Evolutionary conservation across 2,113 vertebrate species (phyloP).

Genomic region (Channa argus): DNA sequence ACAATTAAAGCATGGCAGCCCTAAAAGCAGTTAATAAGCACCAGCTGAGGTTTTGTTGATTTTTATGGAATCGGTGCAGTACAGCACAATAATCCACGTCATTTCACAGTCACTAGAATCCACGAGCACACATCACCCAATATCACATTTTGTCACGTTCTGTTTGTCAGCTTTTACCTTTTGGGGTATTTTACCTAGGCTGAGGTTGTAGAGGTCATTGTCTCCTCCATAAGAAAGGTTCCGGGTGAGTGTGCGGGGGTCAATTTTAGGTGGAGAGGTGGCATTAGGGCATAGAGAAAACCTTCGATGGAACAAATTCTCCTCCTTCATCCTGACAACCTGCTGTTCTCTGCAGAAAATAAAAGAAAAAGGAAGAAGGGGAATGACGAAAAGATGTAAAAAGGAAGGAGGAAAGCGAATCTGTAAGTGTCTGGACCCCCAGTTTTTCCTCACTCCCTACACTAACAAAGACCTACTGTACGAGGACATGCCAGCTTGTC

Average conservation of each 20-base stretch:
- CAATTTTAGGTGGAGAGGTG: conserved; percentile 90
- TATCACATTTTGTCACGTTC: neutral
- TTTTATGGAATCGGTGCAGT: conserved; percentile 17
- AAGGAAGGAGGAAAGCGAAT: neutral
- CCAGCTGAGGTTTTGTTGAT: conserved; percentile 29
- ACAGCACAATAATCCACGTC: neutral
- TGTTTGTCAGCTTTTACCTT: neutral
- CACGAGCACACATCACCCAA: neutral
- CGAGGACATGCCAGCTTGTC: conserved; percentile 48
- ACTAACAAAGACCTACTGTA: conserved; percentile 66
- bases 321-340: conserved; percentile 94
- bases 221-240: conserved; percentile 91
- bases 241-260: conserved; percentile 87
- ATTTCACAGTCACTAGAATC: conserved; percentile 2
- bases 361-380: neutral
- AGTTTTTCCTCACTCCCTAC: conserved; percentile 18
- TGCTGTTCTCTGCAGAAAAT: conserved; percentile 85
- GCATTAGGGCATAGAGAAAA: conserved; percentile 91
- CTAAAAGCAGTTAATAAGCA: conserved; percentile 45
- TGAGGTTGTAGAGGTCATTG: conserved; percentile 86
- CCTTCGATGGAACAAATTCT: conserved; percentile 91
- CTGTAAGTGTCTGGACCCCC: conserved; percentile 13
- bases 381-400: neutral
- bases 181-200: conserved; percentile 84
- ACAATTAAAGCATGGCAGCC: conserved; percentile 63